Evolutionary conservation across 1,140 invertebrate genomes (phyloP), one percentile per base, ranked within the genome.

Genomic region (Drosophila burlai): DNA sequence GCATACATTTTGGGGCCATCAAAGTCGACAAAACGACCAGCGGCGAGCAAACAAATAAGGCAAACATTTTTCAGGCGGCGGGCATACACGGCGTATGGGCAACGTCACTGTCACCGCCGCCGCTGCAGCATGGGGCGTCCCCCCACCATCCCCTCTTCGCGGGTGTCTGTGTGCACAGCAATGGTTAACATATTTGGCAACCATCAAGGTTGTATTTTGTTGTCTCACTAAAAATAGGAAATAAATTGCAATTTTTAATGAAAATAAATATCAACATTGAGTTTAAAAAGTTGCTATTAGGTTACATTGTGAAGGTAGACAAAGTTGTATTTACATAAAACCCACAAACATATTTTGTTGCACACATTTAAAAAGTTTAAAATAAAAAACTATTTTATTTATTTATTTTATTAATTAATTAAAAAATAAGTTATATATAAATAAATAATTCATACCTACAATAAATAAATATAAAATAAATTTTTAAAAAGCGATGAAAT

Each of bases 11-110:
- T 80, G 72, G 55, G 45, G 66, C 69, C 79, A 83, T 80, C 76
- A 87, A 77, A 77, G 75, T 87, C 76, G 54, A 69, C 72, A 67
- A 78, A 85, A 75, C 66, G 79, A 86, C 63, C 72, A 49, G 64
- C 76, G 57, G 76, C 50, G n/a, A 59, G 75, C 79, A 50, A 83
- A 47, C 67, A 63, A 80, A 59, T 68, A 71, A 81, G 63, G 47
- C 76, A 76, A 83, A 64, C 81, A 72, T 63, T 78, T 71, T 62
- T 7, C 43, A 47, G 42, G 54, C 54, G 54, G 42, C 49, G 66
- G 67, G 68, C 71, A 58, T 40, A 73, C 68, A 31, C 38, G 67
- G 71, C 71, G 71, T 73, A 73, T 73, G 71, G 21, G 54, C 46
- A 73, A 73, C 46, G 69, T 49, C 67, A 34, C 43, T 66, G 54